These are phyloP conservation scores for Watsonalla cultraria DNA, from an alignment of 2,888 invertebrate species.

Conservation along the genomic window DNA sequence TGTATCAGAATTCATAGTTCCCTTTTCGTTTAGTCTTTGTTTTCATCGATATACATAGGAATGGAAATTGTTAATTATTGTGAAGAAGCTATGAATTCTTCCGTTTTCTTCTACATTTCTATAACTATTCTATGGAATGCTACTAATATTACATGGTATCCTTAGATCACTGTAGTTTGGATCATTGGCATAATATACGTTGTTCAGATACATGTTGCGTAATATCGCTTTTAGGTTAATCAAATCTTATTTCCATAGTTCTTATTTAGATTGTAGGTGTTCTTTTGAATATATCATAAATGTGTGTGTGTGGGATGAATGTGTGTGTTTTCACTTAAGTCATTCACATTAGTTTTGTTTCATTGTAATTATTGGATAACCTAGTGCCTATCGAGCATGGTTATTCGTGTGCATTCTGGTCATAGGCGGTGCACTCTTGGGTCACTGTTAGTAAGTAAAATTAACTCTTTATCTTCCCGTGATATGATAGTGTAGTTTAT, in stretches of 20 bases:
- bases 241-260: conserved; percentile 58
- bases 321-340: conserved; percentile 64
- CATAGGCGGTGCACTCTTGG: conserved; percentile 58
- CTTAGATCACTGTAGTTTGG: conserved; percentile 49
- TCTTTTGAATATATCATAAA: conserved; percentile 48
- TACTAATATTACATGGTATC: conserved; percentile 44
- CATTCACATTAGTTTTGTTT: conserved; percentile 49
- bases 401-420: conserved; percentile 75
- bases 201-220: conserved; percentile 46
- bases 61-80: conserved; percentile 67
- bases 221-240: conserved; percentile 57
- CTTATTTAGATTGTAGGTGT: conserved; percentile 56
- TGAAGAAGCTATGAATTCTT: conserved; percentile 52
- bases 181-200: conserved; percentile 56
- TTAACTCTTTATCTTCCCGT: conserved; percentile 38
- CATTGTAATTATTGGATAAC: conserved; percentile 39
- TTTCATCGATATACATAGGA: conserved; percentile 58
- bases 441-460: conserved; percentile 51
- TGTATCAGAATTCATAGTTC: conserved; percentile 42
- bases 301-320: conserved; percentile 58
- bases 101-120: conserved; percentile 45
- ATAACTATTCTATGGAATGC: conserved; percentile 44
- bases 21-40: conserved; percentile 55
- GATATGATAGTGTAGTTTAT: conserved; percentile 39
- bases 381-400: conserved; percentile 55